phyloP scores from a whole-genome alignment of 2,888 invertebrate species.

The Panzeria rudis region DNA sequence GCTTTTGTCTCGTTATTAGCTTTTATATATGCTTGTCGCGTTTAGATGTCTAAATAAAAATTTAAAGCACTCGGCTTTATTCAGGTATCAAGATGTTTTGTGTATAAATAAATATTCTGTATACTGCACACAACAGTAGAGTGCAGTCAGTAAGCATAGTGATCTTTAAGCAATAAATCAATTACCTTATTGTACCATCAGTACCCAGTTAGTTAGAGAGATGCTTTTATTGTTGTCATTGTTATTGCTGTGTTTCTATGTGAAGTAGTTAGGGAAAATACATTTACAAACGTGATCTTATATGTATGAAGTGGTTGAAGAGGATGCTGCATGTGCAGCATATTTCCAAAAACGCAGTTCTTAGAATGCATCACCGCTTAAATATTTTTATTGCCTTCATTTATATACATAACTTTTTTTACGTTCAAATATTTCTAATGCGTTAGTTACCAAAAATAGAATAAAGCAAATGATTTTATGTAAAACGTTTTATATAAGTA shows the following conservation, averaged over 20 bases:
- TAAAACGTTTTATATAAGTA: too few relatives aligned
- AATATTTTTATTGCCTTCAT: slow-evolving; percentile 39
- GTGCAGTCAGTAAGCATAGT: slow-evolving; percentile 20
- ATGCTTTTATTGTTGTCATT: slow-evolving; percentile 16
- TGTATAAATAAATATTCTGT: slow-evolving; percentile 8
- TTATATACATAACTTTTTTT: slow-evolving; percentile 26
- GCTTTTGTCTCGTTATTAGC: slow-evolving; percentile 34
- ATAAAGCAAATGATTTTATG: too few relatives aligned
- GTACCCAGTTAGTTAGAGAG: slow-evolving; percentile 38
- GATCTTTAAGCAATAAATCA: slow-evolving; percentile 63
- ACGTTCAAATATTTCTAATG: not conserved
- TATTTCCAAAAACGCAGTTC: slow-evolving; percentile 57
- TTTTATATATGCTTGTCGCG: slow-evolving; percentile 64
- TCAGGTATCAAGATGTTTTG: slow-evolving; percentile 13
- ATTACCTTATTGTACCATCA: slow-evolving; percentile 47
- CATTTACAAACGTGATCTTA: too few relatives aligned
- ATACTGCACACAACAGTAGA: not conserved
- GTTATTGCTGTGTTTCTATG: not conserved
- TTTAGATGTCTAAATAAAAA: slow-evolving; percentile 56
- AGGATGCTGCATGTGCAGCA: slow-evolving; percentile 60
- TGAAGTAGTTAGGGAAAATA: slow-evolving; percentile 12
- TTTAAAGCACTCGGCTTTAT: slow-evolving; percentile 37
- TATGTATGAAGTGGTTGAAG: slow-evolving; percentile 6
- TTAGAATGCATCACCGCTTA: slow-evolving; percentile 51
- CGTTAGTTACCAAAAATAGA: too few relatives aligned